A percentile compares a stretch with the other conserved stretches of the same genome.
Conservation (phyloP, 92 coral and sea anemone genomes). For the Bergia sp. region DNA sequence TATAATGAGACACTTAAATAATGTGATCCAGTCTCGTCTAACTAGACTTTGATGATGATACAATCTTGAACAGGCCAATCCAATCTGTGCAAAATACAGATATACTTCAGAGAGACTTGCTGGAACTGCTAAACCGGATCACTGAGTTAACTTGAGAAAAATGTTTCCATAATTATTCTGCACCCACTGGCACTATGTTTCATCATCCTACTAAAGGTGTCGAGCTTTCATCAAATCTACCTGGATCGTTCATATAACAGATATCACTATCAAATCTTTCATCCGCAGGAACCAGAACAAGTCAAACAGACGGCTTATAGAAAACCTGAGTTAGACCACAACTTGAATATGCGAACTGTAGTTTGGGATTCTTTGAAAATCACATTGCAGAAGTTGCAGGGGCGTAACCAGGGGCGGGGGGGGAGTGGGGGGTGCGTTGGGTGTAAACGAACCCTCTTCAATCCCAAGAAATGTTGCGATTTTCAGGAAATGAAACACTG, state of each 20-base stretch:
- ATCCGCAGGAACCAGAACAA: neutral
- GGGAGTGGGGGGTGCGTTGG: too few relatives aligned
- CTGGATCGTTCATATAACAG: neutral
- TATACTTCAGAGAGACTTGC: neutral
- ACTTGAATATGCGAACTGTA: too few relatives aligned
- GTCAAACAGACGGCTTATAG: neutral
- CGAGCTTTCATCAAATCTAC: neutral
- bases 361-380: too few relatives aligned
- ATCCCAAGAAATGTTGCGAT: too few relatives aligned
- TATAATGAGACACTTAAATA: too few relatives aligned
- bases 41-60: neutral
- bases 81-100: slow-evolving; percentile 2
- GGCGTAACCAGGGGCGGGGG: neutral
- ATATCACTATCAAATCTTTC: neutral
- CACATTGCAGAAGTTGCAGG: neutral
- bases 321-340: too few relatives aligned
- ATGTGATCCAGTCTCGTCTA: too few relatives aligned
- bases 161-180: neutral
- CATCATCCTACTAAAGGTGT: neutral
- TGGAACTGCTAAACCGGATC: neutral
- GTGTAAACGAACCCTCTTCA: too few relatives aligned
- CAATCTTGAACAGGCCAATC: neutral
- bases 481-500: too few relatives aligned
- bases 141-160: neutral
- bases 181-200: neutral